Evolutionary conservation across 53 echinoderm and acorn worm species (phyloP).

Genomic region (Hippasteria phrygiana): DNA sequence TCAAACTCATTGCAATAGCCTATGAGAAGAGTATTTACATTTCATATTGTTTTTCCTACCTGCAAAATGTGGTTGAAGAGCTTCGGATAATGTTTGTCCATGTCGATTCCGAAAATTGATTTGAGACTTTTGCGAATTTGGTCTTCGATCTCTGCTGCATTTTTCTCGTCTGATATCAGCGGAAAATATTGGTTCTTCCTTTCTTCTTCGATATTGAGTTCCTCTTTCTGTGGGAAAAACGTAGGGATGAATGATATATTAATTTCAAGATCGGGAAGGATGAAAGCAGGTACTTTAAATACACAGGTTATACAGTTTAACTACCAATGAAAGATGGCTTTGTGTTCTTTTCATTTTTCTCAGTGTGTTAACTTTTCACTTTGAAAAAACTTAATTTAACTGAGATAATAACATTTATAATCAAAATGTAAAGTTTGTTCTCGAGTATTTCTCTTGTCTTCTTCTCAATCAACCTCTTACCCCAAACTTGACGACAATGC

Average conservation of each 20-base stretch:
- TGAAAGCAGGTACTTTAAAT: too few relatives aligned
- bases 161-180: not conserved
- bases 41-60: not conserved
- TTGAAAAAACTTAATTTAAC: too few relatives aligned
- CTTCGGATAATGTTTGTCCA: conserved; percentile 10
- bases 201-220: not conserved
- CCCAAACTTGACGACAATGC: not conserved
- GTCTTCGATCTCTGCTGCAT: not conserved
- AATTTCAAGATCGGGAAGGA: not conserved
- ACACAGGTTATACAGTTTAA: not conserved
- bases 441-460: not conserved
- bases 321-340: not conserved
- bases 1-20: too few relatives aligned
- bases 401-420: too few relatives aligned
- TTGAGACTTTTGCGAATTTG: not conserved
- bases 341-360: too few relatives aligned
- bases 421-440: too few relatives aligned
- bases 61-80: not conserved
- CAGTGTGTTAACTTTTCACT: too few relatives aligned
- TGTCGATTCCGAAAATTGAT: not conserved
- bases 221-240: conserved; percentile 6
- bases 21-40: too few relatives aligned
- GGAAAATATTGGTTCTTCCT: conserved; percentile 20
- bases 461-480: not conserved
- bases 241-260: not conserved